Evolutionary conservation across 2,113 vertebrate genomes (phyloP), one percentile per base, ranked within the genome.

Genomic region (Vanacampus margaritifer): DNA sequence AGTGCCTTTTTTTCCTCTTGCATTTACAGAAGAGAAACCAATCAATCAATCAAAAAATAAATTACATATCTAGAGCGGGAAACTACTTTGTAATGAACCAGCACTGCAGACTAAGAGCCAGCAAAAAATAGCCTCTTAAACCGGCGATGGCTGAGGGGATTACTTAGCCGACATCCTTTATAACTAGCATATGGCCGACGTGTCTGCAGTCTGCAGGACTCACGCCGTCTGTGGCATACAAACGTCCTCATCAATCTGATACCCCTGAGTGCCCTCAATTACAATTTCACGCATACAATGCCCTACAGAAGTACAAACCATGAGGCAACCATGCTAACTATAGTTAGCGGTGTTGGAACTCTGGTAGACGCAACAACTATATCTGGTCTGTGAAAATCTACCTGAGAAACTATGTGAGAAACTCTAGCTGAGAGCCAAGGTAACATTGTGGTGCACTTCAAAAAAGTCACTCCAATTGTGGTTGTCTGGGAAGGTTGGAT

Each of bases 101-200:
- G 60, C 19, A 54, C 50, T 71, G 56, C 80, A 79, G 77, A 78
- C 78, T 90, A 87, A 90, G 67, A 89, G 82, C 75, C 72, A 68
- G 76, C 81, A 87, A 84, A 62, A 90, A 90, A 92, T 91, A 92
- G 86, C 85, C n/a, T 74, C 83, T 84, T 89, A 90, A 91, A 89
- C 87, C 88, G 74, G 60, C 75, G 43, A 66, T 50, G 82, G 75
- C 76, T 90, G 89, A 90, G 79, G 83, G 82, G 91, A 92, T 93
- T 92, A 91, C 64, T 68, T 71, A 78, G 69, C 62, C 14, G 46
- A 72, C 75, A 63, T 72, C 28, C 1, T 19, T 78, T 46, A 75
- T 83, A 84, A 84, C 85, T 79, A 75, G 86, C 88, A 90, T 88
- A 90, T 88, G 90, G 80, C 78, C 73, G 60, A 60, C 53, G 54